phyloP scores from a whole-genome alignment of 2,797 vertebrate genomes.

The Psittacula echo region DNA sequence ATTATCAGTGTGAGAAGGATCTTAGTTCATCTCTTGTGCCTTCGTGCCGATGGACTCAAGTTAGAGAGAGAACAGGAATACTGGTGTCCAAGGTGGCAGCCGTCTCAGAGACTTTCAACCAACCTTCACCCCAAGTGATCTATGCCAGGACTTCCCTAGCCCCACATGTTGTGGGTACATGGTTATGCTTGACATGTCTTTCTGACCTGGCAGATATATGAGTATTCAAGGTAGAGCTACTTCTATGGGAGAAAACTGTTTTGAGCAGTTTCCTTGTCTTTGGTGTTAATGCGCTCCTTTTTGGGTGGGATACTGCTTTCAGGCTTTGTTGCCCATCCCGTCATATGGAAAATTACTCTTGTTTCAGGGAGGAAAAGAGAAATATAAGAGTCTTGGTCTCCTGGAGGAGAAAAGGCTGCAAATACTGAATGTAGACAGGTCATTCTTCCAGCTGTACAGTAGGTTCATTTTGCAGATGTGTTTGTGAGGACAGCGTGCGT shows the following conservation, averaged over 20 bases:
- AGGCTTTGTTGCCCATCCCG: neutral
- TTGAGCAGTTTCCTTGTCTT: neutral
- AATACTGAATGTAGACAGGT: neutral
- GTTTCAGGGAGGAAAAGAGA: neutral
- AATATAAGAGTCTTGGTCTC: neutral
- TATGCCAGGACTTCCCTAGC: neutral
- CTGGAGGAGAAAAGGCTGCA: neutral
- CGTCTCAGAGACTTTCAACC: neutral
- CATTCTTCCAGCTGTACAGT: neutral
- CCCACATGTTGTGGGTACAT: too few species aligned
- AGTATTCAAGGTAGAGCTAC: neutral
- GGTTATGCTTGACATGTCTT: neutral
- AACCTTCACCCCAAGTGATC: rapidly evolving
- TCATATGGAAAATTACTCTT: neutral
- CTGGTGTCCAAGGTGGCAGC: neutral
- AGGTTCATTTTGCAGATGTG: neutral
- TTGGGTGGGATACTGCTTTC: neutral
- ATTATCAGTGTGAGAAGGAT: neutral
- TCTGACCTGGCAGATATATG: neutral
- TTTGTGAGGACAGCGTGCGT: neutral
- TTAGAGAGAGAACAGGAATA: neutral
- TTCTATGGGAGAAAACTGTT: neutral
- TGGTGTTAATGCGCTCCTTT: neutral
- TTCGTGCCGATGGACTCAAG: neutral
- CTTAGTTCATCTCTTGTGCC: neutral